Conservation (phyloP, 2,113 vertebrate species). For the Trogon melanurus region DNA sequence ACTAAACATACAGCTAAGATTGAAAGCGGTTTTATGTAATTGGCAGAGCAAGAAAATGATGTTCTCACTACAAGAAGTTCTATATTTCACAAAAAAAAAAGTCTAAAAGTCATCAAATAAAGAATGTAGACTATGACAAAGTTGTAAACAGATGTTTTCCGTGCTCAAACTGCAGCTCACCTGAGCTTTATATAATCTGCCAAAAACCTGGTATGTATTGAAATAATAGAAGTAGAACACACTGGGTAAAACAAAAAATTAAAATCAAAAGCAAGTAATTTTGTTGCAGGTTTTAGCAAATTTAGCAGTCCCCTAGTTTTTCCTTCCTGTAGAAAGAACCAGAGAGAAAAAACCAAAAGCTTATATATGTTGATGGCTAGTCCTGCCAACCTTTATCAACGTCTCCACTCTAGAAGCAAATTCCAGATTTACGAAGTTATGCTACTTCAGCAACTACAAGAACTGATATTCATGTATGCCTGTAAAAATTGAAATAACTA, state of each 20-base stretch:
- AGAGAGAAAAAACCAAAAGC: too few species aligned
- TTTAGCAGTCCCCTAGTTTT: too few species aligned
- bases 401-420: too few species aligned
- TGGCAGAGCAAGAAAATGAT: not conserved
- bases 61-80: not conserved
- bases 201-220: fast-evolving
- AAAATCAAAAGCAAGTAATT: too few species aligned
- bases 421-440: too few species aligned
- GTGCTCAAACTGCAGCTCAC: not conserved
- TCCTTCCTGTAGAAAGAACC: too few species aligned
- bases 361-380: too few species aligned
- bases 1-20: not conserved
- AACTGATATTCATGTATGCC: too few species aligned
- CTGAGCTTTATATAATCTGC: not conserved
- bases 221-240: not conserved
- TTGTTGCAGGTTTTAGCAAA: too few species aligned
- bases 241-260: too few species aligned
- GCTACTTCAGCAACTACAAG: too few species aligned
- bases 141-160: not conserved
- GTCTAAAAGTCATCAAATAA: not conserved
- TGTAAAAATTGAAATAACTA: not conserved
- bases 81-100: not conserved
- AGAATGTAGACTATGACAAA: not conserved
- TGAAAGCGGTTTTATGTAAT: not conserved
- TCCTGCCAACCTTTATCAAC: too few species aligned